Base-by-base conservation (phyloP, 2,888 invertebrate genomes). In the Calliopum simillimum region DNA sequence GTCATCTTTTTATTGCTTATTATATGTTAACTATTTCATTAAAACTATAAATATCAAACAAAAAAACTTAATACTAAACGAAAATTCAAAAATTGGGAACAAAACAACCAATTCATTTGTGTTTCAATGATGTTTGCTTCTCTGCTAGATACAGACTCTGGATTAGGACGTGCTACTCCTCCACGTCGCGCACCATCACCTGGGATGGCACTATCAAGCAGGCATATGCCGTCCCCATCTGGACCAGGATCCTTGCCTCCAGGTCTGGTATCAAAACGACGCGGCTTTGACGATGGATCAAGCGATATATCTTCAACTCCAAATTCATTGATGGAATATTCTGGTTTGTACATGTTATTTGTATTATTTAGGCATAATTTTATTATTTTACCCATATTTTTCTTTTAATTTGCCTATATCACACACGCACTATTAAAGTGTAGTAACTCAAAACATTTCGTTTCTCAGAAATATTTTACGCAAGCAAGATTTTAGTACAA, bases 161-260 rank as follows among this genome's bases (percentile, higher is more conserved):
- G 95, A 76, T 88, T 95, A 87, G 95, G 95, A 59, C 90, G 94
- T 80, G 94, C 94, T 63, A 95, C 96, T 69, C 95, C 95, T 69
- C 95, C 95, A 63, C 89, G 95, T 76, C 91, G 95, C 82, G 94
- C 94, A 55, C 93, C 95, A 67, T 95, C 95, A 75, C 95, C 95
- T 25, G 94, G 94, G 69, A 91, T 93, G 90, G 88, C 89, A 75
- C 89, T 90, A 78, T 88, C 90, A 79, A 82, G 84, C 81, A 90
- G 94, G 82, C 91, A 94, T 86, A 89, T 94, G 80, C 92, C 92
- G 79, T 94, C 94, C 74, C 94, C 94, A 77, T 94, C 94, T 79
- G 94, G 96, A 81, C 95, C 94, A 72, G 93, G 93, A 70, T 93
- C 93, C 68, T 87, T 94, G 77, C 92, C 91, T 79, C 93, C 93